A percentile compares a stretch with the other conserved stretches of the same genome.
phyloP scores from a whole-genome alignment of 2,113 vertebrate species.

The Litocranius walleri region DNA sequence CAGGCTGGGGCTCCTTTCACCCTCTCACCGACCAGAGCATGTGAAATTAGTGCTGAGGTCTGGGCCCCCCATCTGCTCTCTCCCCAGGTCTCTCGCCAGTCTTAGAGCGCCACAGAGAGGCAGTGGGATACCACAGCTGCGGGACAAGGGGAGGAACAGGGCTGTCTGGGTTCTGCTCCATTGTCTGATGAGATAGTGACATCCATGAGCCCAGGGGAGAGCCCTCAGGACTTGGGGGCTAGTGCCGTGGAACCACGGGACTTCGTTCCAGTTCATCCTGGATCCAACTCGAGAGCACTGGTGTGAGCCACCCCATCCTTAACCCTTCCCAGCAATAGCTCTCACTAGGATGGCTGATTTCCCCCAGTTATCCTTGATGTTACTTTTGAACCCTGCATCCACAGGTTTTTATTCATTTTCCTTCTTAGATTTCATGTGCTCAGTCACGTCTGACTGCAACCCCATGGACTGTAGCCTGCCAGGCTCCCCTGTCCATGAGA shows the following conservation, averaged over 20 bases:
- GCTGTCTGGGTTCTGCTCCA: neutral
- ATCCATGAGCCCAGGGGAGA: neutral
- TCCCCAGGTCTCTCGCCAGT: neutral
- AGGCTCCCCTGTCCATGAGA: neutral
- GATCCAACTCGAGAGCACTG: neutral
- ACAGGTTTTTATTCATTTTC: neutral
- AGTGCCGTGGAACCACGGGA: accelerated
- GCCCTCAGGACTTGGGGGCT: accelerated
- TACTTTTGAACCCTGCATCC: neutral
- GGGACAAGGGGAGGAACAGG: neutral
- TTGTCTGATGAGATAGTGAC: neutral
- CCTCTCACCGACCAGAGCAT: no score
- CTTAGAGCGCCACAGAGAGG: neutral
- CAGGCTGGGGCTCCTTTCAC: neutral
- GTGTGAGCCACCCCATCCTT: accelerated
- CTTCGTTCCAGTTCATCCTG: neutral
- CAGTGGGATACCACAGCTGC: neutral
- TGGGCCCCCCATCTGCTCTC: neutral
- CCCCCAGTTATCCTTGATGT: neutral
- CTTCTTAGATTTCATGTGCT: neutral
- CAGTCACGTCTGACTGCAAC: neutral
- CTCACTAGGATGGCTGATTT: neutral
- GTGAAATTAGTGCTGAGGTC: neutral
- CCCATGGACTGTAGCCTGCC: neutral
- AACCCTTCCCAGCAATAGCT: accelerated